Conservation (phyloP, 2,113 vertebrate species). For the Platichthys stellatus region DNA sequence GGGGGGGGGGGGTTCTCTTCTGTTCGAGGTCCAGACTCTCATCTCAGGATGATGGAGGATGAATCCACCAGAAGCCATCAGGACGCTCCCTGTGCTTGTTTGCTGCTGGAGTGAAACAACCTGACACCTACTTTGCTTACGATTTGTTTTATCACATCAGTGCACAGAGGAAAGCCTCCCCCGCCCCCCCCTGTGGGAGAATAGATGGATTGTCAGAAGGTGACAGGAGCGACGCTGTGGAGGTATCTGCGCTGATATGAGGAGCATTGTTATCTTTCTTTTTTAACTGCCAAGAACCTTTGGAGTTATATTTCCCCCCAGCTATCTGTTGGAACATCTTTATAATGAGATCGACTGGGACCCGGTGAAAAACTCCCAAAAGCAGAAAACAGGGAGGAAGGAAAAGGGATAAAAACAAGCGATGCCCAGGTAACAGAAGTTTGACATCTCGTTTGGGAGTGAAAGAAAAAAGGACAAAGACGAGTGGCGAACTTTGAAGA, state of each 20-base stretch:
- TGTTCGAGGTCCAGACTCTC: background rate
- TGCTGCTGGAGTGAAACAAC: background rate
- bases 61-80: conserved; percentile 14
- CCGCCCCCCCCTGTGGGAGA: conserved; percentile 7
- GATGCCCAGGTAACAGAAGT: conserved; percentile 25
- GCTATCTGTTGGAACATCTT: conserved; percentile 38
- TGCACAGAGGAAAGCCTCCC: conserved; percentile 9
- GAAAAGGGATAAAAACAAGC: conserved; percentile 9
- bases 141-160: conserved; percentile 37
- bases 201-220: conserved; percentile 41
- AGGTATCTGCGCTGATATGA: conserved; percentile 46
- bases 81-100: conserved; percentile 29
- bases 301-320: conserved; percentile 45
- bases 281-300: conserved; percentile 29
- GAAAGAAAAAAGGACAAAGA: conserved; percentile 19
- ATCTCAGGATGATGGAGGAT: background rate
- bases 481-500: conserved; percentile 41
- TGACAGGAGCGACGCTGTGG: conserved; percentile 30
- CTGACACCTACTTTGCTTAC: conserved; percentile 27
- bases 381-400: background rate
- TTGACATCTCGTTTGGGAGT: conserved; percentile 37
- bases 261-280: conserved; percentile 37
- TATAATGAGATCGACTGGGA: conserved; percentile 68
- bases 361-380: conserved; percentile 27
- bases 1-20: background rate